Evolutionary conservation across 2,113 vertebrate species (phyloP).

Genomic region (Oryzias celebensis): DNA sequence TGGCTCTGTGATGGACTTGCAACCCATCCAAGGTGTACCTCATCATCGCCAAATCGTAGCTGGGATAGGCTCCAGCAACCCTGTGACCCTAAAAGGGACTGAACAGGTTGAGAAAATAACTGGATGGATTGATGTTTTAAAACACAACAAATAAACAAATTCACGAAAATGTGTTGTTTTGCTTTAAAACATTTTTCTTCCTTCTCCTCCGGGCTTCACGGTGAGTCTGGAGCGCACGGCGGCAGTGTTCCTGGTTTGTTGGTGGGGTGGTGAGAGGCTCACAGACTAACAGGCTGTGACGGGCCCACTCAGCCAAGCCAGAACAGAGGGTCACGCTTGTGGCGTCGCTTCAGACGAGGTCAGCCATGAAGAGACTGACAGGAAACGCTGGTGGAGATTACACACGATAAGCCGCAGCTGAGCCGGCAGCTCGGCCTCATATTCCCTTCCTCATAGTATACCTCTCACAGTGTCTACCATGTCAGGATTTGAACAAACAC

Average conservation of each 20-base stretch:
- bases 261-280: constrained; percentile 1
- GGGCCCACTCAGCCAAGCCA: constrained; percentile 37
- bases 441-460: background rate
- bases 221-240: constrained; percentile 18
- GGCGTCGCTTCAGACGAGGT: constrained; percentile 54
- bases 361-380: constrained; percentile 53
- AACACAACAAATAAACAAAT: constrained; percentile 7
- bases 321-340: constrained; percentile 37
- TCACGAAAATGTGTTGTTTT: background rate
- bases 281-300: constrained; percentile 43
- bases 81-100: too few relatives aligned
- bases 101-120: too few relatives aligned
- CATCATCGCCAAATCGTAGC: too few relatives aligned
- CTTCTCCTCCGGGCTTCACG: constrained; percentile 1
- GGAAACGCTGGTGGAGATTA: constrained; percentile 44
- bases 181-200: constrained; percentile 2
- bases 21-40: too few relatives aligned
- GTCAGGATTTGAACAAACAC: constrained; percentile 29
- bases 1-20: too few relatives aligned
- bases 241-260: background rate
- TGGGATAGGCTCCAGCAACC: too few relatives aligned
- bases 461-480: constrained; percentile 33
- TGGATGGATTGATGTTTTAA: too few relatives aligned
- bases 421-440: constrained; percentile 6
- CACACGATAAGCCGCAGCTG: constrained; percentile 39